Percentiles rank a stretch among this genome's conserved stretches.
Conservation (phyloP, 2,888 invertebrate species). For the Perizoma flavofasciatum region DNA sequence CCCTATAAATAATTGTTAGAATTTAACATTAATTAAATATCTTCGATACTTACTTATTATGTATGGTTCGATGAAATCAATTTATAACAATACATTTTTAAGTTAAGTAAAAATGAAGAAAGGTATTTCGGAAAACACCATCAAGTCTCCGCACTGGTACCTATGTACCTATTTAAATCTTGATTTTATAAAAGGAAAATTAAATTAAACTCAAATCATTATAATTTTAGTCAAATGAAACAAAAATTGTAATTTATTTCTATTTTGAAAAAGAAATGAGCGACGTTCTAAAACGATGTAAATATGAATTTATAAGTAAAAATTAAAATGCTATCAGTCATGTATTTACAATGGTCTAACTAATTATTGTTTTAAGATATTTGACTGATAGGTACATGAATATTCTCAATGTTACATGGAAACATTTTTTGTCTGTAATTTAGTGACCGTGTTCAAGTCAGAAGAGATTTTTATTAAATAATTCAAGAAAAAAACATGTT, state of each 20-base stretch:
- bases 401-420: constrained; percentile 75
- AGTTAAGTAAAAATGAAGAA: no score
- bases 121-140: no score
- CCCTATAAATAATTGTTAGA: constrained; percentile 31
- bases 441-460: constrained; percentile 84
- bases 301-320: constrained; percentile 55
- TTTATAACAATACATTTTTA: no score
- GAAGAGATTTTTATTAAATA: constrained; percentile 83
- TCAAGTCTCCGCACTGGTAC: no score
- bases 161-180: no score
- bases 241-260: background rate
- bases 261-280: constrained; percentile 6
- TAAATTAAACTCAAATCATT: no score
- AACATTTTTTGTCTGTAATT: constrained; percentile 80
- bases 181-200: no score
- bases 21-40: constrained; percentile 29
- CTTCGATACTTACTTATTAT: constrained; percentile 20
- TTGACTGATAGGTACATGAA: constrained; percentile 73
- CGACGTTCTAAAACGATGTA: constrained; percentile 40
- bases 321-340: constrained; percentile 65
- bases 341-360: constrained; percentile 57
- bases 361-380: constrained; percentile 64
- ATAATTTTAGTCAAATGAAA: no score
- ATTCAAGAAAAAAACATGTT: constrained; percentile 60
- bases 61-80: constrained; percentile 5